These are phyloP conservation scores for Neosalanx taihuensis DNA, from an alignment of 2,797 vertebrate species.

Conservation along the genomic window DNA sequence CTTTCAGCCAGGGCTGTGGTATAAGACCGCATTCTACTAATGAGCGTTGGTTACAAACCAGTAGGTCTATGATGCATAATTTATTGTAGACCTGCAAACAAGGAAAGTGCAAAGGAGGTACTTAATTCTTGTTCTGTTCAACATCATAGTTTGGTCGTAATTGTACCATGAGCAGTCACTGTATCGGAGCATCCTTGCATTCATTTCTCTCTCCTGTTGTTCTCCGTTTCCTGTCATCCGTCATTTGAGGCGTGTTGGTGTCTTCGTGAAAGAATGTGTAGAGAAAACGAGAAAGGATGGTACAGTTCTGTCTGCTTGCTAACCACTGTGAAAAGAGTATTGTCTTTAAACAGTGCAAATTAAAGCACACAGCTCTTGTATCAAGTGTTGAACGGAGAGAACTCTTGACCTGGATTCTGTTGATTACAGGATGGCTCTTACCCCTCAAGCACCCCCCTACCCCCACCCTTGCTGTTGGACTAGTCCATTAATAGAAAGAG, in stretches of 20 bases:
- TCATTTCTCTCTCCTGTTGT: not conserved
- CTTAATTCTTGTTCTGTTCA: not conserved
- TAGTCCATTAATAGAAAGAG: constrained; percentile 38
- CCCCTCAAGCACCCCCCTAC: constrained; percentile 1
- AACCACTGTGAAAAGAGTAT: constrained; percentile 54
- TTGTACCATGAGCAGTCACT: not conserved
- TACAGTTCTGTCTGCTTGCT: constrained; percentile 46
- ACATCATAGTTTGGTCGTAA: not conserved
- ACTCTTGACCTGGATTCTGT: constrained; percentile 39
- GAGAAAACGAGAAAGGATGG: not conserved
- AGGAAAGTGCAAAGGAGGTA: not conserved
- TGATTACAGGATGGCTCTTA: constrained; percentile 27
- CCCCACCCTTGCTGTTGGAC: constrained; percentile 14
- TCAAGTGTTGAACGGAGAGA: constrained; percentile 54
- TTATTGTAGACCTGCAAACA: not conserved
- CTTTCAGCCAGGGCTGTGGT: not conserved
- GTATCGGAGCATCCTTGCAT: not conserved
- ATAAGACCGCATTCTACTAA: not conserved
- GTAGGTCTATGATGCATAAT: not conserved
- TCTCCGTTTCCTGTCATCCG: not conserved
- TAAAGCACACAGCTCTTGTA: constrained; percentile 57
- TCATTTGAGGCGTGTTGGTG: not conserved
- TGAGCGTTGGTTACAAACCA: not conserved
- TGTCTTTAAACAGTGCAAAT: constrained; percentile 51
- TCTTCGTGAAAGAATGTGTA: not conserved